A percentile compares a stretch with the other conserved stretches of the same genome.
Evolutionary conservation across 1,140 invertebrate genomes (phyloP).

Genomic region (Drosophila littoralis): DNA sequence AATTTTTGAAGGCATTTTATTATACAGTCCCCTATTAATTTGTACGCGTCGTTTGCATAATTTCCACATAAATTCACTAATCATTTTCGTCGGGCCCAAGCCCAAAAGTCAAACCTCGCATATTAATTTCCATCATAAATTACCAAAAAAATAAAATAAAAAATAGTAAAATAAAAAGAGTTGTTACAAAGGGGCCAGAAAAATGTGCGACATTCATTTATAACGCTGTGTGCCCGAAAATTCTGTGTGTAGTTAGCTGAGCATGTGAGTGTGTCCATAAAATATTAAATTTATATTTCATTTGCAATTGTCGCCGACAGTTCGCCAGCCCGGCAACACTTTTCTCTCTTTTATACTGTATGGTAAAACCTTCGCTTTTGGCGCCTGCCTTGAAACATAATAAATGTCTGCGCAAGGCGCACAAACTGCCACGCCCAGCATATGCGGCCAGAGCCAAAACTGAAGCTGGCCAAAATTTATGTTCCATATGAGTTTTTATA

Average conservation of each 20-base stretch:
- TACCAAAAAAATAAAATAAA: slow-evolving; percentile 52
- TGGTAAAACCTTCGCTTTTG: slow-evolving; percentile 27
- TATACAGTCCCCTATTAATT: slow-evolving; percentile 54
- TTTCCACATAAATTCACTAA: slow-evolving; percentile 76
- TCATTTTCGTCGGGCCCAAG: slow-evolving; percentile 61
- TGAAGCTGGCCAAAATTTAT: slow-evolving; percentile 63
- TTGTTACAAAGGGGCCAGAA: slow-evolving; percentile 34
- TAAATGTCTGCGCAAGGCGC: slow-evolving; percentile 64
- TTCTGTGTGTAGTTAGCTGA: slow-evolving; percentile 32
- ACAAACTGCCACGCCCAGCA: slow-evolving; percentile 46
- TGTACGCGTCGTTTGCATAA: slow-evolving; percentile 64
- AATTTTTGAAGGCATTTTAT: slow-evolving; percentile 60
- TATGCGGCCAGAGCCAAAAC: slow-evolving; percentile 14
- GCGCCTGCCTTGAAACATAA: slow-evolving; percentile 63
- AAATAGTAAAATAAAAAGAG: slow-evolving; percentile 38
- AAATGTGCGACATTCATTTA: slow-evolving; percentile 44
- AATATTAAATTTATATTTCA: slow-evolving; percentile 82
- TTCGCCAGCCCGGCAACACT: slow-evolving; percentile 38
- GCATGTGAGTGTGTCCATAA: slow-evolving; percentile 59
- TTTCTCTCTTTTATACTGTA: slow-evolving; percentile 25
- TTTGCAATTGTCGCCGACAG: slow-evolving; percentile 76
- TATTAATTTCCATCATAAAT: slow-evolving; percentile 79
- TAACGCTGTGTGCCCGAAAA: slow-evolving; percentile 32
- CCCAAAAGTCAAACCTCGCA: slow-evolving; percentile 52
- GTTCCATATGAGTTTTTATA: slow-evolving; percentile 55